Percentiles rank a stretch among this genome's conserved stretches.
Conservation (phyloP, 2,113 vertebrate genomes). For the Eptesicus fuscus region DNA sequence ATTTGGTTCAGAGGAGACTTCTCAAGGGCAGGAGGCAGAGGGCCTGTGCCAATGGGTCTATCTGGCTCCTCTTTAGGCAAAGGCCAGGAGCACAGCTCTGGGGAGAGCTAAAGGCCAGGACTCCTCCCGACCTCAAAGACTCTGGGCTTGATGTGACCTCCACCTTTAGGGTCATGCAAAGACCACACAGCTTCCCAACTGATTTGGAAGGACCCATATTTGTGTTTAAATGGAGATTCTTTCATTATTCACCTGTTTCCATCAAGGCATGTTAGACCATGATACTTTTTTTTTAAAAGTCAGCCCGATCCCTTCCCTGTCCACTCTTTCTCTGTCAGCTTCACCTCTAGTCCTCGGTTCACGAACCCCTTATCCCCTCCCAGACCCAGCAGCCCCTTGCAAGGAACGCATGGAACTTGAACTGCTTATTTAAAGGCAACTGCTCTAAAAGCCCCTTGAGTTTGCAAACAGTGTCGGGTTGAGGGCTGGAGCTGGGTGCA, state of each 20-base stretch:
- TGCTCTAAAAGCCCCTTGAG: neutral
- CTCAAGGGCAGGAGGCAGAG: neutral
- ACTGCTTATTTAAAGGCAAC: neutral
- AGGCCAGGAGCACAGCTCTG: neutral
- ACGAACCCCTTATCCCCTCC: neutral
- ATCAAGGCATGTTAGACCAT: neutral
- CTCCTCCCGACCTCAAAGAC: neutral
- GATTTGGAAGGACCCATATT: neutral
- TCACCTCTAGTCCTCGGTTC: neutral
- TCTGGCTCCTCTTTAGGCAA: neutral
- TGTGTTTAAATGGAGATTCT: neutral
- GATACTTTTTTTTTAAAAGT: no score
- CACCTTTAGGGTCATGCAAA: neutral
- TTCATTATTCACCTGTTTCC: neutral
- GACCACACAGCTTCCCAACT: neutral
- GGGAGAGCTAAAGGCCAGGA: neutral
- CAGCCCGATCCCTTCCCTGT: neutral
- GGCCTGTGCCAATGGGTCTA: neutral
- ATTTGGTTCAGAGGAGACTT: neutral
- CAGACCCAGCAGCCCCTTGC: neutral
- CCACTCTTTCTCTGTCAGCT: neutral
- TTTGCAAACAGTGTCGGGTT: conserved; percentile 37
- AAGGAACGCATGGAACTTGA: neutral
- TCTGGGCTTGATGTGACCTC: neutral
- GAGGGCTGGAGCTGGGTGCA: neutral